These are phyloP conservation scores for Belgica antarctica DNA, from an alignment of 2,888 invertebrate species.

Conservation along the genomic window DNA sequence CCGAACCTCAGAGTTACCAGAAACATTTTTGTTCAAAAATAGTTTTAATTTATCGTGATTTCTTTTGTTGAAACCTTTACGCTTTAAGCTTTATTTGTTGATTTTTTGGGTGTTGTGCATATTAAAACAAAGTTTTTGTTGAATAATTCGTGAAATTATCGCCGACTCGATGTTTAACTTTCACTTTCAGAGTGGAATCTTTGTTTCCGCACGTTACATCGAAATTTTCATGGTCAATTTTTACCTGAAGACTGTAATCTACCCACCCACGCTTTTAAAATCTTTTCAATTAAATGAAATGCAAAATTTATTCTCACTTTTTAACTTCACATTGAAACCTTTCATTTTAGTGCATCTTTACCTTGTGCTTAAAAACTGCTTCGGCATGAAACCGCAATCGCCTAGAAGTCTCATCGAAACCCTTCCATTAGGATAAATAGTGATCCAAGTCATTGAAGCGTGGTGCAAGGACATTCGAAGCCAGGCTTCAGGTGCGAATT, in stretches of 20 bases:
- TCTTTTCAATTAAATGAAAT: neutral
- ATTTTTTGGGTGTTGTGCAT: no score
- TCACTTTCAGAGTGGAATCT: no score
- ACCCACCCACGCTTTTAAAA: no score
- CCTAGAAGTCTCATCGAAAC: constrained; percentile 79
- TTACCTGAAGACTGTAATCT: no score
- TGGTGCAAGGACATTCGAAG: constrained; percentile 86
- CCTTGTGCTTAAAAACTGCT: constrained; percentile 66
- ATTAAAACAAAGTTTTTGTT: no score
- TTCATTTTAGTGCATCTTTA: constrained; percentile 49
- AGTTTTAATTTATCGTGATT: neutral
- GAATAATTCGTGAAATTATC: no score
- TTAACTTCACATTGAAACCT: constrained; percentile 8
- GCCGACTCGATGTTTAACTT: no score
- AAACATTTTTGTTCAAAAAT: neutral
- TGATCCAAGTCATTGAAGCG: constrained; percentile 89
- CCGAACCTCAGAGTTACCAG: no score
- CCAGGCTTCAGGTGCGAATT: constrained; percentile 97
- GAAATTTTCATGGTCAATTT: no score
- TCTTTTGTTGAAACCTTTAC: no score
- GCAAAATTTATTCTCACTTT: neutral
- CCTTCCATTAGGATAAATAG: constrained; percentile 80
- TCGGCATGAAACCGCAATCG: constrained; percentile 87
- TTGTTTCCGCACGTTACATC: no score
- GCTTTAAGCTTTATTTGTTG: no score